phyloP scores from a whole-genome alignment of 2,113 vertebrate genomes.

The Zosterops hypoxanthus region DNA sequence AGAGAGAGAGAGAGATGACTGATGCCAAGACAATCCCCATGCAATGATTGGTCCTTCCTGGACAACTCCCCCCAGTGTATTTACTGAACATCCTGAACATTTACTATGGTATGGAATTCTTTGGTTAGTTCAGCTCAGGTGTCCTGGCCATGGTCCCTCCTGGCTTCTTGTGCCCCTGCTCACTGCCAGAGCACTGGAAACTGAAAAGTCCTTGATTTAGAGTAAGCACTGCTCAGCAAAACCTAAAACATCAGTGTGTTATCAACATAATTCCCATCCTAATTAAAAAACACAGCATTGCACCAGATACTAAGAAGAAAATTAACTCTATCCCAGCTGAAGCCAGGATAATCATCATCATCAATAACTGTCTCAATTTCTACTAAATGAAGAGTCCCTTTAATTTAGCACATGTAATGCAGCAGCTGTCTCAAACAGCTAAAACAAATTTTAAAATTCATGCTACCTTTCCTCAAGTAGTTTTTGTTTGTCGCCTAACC shows the following conservation, averaged over 20 bases:
- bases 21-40: not conserved
- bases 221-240: not conserved
- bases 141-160: rapidly evolving
- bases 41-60: not conserved
- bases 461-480: not conserved
- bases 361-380: not conserved
- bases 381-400: not conserved
- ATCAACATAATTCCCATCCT: not conserved
- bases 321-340: not conserved
- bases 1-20: not conserved
- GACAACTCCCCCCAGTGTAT: rapidly evolving
- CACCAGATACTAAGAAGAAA: not conserved
- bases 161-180: not conserved
- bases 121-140: not conserved
- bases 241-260: not conserved
- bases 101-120: not conserved
- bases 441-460: not conserved
- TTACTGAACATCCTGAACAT: not conserved
- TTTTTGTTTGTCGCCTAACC: not conserved
- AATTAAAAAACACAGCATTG: not conserved
- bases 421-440: not conserved
- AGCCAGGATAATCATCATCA: not conserved
- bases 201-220: not conserved
- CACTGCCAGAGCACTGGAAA: not conserved
- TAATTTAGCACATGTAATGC: not conserved